These are phyloP conservation scores for Lordiphosa clarofinis DNA, from an alignment of 1,140 invertebrate species.

Conservation along the genomic window DNA sequence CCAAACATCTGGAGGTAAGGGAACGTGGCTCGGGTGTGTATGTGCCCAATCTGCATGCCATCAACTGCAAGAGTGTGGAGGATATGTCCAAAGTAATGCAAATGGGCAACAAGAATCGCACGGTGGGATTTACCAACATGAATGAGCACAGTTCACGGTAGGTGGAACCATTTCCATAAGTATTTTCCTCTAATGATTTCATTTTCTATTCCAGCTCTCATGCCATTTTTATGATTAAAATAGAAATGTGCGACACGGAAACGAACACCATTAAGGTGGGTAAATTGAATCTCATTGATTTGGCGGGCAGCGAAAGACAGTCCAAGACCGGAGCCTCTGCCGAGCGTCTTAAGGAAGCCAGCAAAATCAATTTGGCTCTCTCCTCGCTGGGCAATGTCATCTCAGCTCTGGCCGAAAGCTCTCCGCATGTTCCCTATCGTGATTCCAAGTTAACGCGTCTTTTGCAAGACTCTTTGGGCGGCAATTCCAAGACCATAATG, in stretches of 20 bases:
- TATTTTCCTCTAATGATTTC: constrained; percentile 13
- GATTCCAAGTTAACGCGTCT: constrained; percentile 96
- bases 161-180: not conserved
- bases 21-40: constrained; percentile 91
- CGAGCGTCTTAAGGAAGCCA: constrained; percentile 95
- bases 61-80: constrained; percentile 93
- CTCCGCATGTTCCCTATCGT: constrained; percentile 93
- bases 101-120: constrained; percentile 93
- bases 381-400: constrained; percentile 97
- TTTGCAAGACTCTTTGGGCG: constrained; percentile 95
- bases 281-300: constrained; percentile 88
- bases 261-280: constrained; percentile 85
- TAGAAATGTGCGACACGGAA: constrained; percentile 94
- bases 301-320: constrained; percentile 93
- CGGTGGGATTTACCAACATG: constrained; percentile 98
- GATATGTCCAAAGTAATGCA: constrained; percentile 95
- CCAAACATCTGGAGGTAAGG: constrained; percentile 86
- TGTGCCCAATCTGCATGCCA: constrained; percentile 94
- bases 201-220: constrained; percentile 86
- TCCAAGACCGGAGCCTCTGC: constrained; percentile 94
- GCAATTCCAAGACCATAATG: constrained; percentile 98
- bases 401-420: constrained; percentile 94
- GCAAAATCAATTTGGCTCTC: constrained; percentile 96
- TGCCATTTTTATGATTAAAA: constrained; percentile 98
- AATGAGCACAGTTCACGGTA: constrained; percentile 95